Conservation (phyloP, 1,140 invertebrate genomes). For the Eueides isabella region DNA sequence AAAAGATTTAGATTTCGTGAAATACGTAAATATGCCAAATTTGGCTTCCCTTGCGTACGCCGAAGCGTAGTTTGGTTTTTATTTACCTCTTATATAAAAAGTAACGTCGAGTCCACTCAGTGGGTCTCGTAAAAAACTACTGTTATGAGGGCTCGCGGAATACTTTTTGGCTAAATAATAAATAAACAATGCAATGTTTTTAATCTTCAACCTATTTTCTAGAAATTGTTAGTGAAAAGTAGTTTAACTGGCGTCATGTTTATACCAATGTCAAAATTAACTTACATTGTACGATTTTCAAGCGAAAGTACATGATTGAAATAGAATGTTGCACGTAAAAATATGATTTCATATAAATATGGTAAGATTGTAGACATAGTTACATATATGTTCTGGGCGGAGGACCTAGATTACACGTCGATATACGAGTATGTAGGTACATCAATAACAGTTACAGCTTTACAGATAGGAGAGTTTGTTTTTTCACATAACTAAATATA, state of each 20-base stretch:
- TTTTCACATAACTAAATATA: too few species aligned
- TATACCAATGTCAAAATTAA: not conserved
- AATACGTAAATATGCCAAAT: not conserved
- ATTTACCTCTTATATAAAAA: not conserved
- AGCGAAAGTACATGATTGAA: too few species aligned
- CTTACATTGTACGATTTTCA: too few species aligned
- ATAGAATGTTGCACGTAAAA: too few species aligned
- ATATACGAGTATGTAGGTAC: too few species aligned
- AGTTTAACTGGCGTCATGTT: not conserved
- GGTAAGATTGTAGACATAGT: too few species aligned
- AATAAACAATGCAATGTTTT: not conserved
- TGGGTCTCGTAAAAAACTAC: not conserved
- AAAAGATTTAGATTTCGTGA: not conserved
- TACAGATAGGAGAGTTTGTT: too few species aligned
- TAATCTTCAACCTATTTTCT: not conserved
- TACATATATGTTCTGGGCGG: too few species aligned
- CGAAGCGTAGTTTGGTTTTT: not conserved
- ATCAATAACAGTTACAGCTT: too few species aligned
- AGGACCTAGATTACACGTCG: too few species aligned
- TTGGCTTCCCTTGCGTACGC: not conserved
- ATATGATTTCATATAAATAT: too few species aligned
- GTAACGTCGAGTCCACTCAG: not conserved
- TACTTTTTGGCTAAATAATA: not conserved
- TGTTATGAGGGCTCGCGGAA: not conserved
- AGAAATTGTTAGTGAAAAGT: not conserved